These are phyloP conservation scores for Nasua narica DNA, from an alignment of 2,797 vertebrate genomes.

Conservation along the genomic window DNA sequence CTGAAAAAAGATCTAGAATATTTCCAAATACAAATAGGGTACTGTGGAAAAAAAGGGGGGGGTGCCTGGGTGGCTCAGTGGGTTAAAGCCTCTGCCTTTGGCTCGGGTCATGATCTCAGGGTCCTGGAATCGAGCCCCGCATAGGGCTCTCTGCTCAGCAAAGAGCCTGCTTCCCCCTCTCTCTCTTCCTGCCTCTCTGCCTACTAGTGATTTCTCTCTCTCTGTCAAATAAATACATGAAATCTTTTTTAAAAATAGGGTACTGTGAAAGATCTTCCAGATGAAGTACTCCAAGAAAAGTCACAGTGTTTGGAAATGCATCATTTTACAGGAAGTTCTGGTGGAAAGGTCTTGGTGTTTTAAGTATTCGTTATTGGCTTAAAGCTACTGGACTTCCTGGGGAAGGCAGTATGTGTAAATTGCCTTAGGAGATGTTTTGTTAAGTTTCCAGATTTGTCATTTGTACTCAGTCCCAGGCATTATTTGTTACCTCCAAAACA, in stretches of 20 bases:
- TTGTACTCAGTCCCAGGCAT: background rate
- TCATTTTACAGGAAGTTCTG: slow-evolving; percentile 2
- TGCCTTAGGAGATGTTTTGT: background rate
- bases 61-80: too few species aligned
- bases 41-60: too few species aligned
- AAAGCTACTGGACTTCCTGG: background rate
- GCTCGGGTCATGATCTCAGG: too few species aligned
- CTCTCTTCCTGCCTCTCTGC: too few species aligned
- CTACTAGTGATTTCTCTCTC: too few species aligned
- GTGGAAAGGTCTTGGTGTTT: background rate
- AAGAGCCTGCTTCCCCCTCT: too few species aligned
- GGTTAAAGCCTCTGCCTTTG: too few species aligned
- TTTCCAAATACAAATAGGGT: background rate
- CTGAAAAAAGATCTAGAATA: background rate
- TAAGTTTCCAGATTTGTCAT: background rate
- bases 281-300: background rate
- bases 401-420: background rate
- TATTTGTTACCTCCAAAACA: background rate
- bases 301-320: background rate
- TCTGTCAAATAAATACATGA: too few species aligned
- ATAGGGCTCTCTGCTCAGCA: too few species aligned
- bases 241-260: background rate
- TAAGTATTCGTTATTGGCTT: background rate
- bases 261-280: background rate
- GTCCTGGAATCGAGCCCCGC: too few species aligned